Base-by-base conservation (phyloP, 2,888 invertebrate genomes). In the Eilema griseolum region DNA sequence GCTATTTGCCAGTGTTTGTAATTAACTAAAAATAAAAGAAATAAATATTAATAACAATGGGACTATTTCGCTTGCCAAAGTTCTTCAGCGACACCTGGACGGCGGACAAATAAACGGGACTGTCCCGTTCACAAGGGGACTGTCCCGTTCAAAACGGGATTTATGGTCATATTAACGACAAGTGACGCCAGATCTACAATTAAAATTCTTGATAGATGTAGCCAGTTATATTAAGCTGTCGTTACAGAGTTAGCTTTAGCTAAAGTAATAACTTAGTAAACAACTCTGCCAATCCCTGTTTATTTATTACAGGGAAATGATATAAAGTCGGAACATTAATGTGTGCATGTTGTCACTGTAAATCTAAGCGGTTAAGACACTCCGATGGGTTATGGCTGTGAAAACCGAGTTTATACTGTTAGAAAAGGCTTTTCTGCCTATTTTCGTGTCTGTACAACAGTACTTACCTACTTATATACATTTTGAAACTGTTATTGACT, bases 241-340 rank as follows among this genome's bases (percentile, higher is more conserved):
- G 37, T 57, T 57, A 61, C 62, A 37, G 37, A 62, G 66, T 59
- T 70, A 70, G 46, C 59, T 63, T 70, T 63, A 46, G 61, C 66
- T 31, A 63, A 67, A 66, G 66, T 66, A 41, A 70, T 63, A 70
- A 70, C 66, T 67, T 62, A 67, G 70, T 61, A 62, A 61, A 66
- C 41, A 66, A 57, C 56, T 66, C 24, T 20, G 41, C 28, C 31
- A 67, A 59, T 66, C 52, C 52, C 52, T 10, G 8, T 8, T 52
- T 67, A 70, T 66, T 70, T 70, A 70, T 67, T 66, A 70, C 28
- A 66, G 61, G 64, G 52, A 69, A 65, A 64, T 60, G 37, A 64
- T 28, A 52, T 64, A 61, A 37, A 37, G 60, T 65, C 31, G 24
- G 16, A 31, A 61, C 31, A 61, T 65, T 65, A 60, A 69, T 61